Conservation (phyloP, 1,140 invertebrate species). For the Vollenhovia emeryi region DNA sequence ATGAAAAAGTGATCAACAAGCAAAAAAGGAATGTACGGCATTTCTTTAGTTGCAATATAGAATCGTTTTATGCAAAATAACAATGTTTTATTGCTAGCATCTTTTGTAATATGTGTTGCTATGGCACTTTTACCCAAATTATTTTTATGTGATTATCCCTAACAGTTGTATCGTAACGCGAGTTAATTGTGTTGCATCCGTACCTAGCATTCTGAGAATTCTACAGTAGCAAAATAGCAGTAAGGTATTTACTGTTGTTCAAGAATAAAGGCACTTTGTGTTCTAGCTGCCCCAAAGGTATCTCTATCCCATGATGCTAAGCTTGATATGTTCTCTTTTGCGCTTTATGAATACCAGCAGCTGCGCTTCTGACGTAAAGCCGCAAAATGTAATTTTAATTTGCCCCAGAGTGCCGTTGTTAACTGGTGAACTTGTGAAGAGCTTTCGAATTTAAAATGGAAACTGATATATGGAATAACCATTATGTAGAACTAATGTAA, state of each 20-base stretch:
- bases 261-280: slow-evolving; percentile 23
- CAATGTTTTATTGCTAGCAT: neutral
- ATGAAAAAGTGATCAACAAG: neutral
- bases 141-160: neutral
- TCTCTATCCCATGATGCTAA: neutral
- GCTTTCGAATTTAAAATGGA: neutral
- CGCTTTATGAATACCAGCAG: neutral
- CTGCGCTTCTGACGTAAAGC: slow-evolving; percentile 11
- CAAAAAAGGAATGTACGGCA: neutral
- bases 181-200: slow-evolving; percentile 10
- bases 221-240: neutral
- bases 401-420: slow-evolving; percentile 8
- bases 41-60: neutral
- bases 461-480: neutral
- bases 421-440: neutral
- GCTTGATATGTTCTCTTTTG: neutral
- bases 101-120: neutral
- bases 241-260: slow-evolving; percentile 21
- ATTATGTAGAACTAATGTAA: neutral
- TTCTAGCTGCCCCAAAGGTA: neutral
- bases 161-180: neutral
- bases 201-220: slow-evolving; percentile 1
- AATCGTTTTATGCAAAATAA: neutral
- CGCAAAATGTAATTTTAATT: slow-evolving; percentile 47
- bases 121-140: neutral